Evolutionary conservation across 2,888 invertebrate species (phyloP).

Genomic region (Gymnosoma rotundatum): DNA sequence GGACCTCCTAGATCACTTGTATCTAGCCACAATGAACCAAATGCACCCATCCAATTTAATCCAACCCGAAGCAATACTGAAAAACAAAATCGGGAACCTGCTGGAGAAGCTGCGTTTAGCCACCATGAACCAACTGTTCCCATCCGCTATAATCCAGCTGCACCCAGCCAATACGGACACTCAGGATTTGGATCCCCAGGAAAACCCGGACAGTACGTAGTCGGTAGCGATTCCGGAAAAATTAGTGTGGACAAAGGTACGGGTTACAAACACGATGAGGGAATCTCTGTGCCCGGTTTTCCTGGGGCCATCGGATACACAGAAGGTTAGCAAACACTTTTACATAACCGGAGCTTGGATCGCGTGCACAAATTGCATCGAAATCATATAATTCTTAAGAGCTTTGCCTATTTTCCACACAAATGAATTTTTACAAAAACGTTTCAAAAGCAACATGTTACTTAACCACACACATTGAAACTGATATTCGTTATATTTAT

Average conservation of each 20-base stretch:
- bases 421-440: conserved; percentile 15
- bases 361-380: conserved; percentile 62
- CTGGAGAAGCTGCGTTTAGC: conserved; percentile 76
- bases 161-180: conserved; percentile 26
- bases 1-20: no score
- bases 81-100: background rate
- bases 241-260: conserved; percentile 72
- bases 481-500: conserved; percentile 19
- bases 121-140: conserved; percentile 66
- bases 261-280: conserved; percentile 61
- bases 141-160: conserved; percentile 77
- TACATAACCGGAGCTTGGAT: conserved; percentile 67
- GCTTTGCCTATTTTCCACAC: conserved; percentile 43
- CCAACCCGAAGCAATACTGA: no score
- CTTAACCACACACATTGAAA: conserved; percentile 41
- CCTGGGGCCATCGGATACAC: conserved; percentile 78
- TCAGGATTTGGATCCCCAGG: conserved; percentile 74
- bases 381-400: conserved; percentile 47
- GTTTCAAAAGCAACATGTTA: conserved; percentile 38
- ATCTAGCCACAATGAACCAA: no score
- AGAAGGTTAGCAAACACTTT: conserved; percentile 78
- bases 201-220: conserved; percentile 74
- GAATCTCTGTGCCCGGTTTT: conserved; percentile 77
- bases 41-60: no score
- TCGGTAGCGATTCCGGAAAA: background rate